Evolutionary conservation across 2,888 invertebrate genomes (phyloP).

Genomic region (Latrodectus hesperus): DNA sequence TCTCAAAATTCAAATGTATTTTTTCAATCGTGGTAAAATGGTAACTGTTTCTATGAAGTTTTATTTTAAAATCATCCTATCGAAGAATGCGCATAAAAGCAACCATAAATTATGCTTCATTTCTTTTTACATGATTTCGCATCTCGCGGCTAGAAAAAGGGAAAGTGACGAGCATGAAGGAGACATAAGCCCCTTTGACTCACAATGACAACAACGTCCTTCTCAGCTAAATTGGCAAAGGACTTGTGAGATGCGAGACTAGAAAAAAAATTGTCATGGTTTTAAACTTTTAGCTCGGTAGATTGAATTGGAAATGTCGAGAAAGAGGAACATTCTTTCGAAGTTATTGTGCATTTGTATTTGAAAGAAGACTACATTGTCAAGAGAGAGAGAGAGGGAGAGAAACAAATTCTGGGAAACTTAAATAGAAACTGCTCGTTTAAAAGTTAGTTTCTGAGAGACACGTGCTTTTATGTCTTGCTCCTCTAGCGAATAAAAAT

Average conservation of each 20-base stretch:
- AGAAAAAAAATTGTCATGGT: constrained; percentile 7
- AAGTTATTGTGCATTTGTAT: constrained; percentile 32
- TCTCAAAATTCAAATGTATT: too few relatives aligned
- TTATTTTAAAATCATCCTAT: constrained; percentile 7
- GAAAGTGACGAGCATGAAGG: not conserved
- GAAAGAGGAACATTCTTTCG: constrained; percentile 4
- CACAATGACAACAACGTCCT: not conserved
- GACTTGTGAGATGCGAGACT: not conserved
- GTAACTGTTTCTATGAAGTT: not conserved
- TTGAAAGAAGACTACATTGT: constrained; percentile 27
- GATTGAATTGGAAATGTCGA: constrained; percentile 28
- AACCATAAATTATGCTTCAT: not conserved
- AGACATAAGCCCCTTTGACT: not conserved
- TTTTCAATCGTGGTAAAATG: too few relatives aligned
- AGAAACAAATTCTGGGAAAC: constrained; percentile 21
- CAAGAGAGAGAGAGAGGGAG: not conserved
- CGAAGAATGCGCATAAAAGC: too few relatives aligned
- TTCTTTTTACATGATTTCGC: not conserved
- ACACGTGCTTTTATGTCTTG: constrained; percentile 12
- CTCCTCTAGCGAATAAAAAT: constrained; percentile 10
- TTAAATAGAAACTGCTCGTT: constrained; percentile 16
- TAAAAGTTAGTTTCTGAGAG: constrained; percentile 17
- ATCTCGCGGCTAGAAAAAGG: not conserved
- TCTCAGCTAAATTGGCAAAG: constrained; percentile 17
- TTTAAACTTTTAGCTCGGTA: constrained; percentile 34